These are phyloP conservation scores for Hypena proboscidalis DNA, from an alignment of 2,888 invertebrate species.

Conservation along the genomic window DNA sequence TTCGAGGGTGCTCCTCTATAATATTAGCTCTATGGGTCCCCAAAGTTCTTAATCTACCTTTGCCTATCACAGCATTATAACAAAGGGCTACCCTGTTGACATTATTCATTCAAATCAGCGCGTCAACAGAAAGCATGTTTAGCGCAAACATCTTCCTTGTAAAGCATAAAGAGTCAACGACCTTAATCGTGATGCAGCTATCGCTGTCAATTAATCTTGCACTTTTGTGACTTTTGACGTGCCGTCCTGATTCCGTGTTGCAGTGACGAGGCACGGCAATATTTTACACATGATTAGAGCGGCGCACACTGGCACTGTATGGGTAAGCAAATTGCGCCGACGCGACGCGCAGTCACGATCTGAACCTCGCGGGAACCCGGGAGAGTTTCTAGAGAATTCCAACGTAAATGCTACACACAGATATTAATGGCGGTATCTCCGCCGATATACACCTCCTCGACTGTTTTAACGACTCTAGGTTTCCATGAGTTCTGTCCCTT, in stretches of 20 bases:
- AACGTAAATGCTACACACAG: constrained; percentile 78
- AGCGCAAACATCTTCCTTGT: constrained; percentile 15
- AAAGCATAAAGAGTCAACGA: constrained; percentile 47
- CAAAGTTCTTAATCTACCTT: no score
- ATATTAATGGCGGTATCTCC: constrained; percentile 76
- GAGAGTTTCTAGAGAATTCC: constrained; percentile 82
- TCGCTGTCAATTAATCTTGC: constrained; percentile 75
- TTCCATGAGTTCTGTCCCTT: constrained; percentile 37
- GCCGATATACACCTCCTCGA: constrained; percentile 50
- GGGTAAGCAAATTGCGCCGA: constrained; percentile 84
- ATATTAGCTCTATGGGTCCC: no score
- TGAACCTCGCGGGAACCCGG: constrained; percentile 81
- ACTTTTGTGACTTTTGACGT: constrained; percentile 73
- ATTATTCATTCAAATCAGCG: no score
- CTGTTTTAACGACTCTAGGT: constrained; percentile 32
- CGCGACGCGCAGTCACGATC: constrained; percentile 82
- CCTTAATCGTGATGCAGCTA: constrained; percentile 66
- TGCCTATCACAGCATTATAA: no score
- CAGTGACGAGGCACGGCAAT: constrained; percentile 77
- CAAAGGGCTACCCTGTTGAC: no score
- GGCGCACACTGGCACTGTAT: constrained; percentile 75
- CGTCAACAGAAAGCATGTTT: no score
- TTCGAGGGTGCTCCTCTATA: no score
- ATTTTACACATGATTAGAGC: constrained; percentile 85
- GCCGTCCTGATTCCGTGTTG: constrained; percentile 71